Percentiles rank a stretch among this genome's conserved stretches.
These are phyloP conservation scores for Gasterosteus aculeatus DNA, from an alignment of 2,113 vertebrate species.

Conservation along the genomic window DNA sequence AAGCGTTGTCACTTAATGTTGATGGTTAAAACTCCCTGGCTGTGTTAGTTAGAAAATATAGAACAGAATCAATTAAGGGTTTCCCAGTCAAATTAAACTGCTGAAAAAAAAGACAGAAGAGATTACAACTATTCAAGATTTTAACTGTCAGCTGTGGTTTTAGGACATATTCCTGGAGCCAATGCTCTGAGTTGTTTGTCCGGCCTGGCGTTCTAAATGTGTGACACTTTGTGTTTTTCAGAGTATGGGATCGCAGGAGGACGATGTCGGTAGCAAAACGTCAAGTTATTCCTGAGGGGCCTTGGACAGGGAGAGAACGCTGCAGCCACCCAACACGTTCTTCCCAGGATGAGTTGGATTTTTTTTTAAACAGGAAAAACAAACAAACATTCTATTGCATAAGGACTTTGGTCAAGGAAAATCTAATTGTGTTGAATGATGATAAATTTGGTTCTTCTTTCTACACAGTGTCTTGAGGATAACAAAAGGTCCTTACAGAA, in stretches of 20 bases:
- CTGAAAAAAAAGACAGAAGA: neutral
- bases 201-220: neutral
- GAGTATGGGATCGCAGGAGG: conserved; percentile 99
- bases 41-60: too few species aligned
- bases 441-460: conserved; percentile 78
- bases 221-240: conserved; percentile 59
- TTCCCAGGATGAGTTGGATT: conserved; percentile 74
- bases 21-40: too few species aligned
- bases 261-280: conserved; percentile 99
- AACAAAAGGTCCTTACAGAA: conserved; percentile 69
- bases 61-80: too few species aligned
- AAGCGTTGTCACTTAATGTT: too few species aligned
- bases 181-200: neutral
- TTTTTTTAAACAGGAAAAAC: conserved; percentile 75
- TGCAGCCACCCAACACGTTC: conserved; percentile 66
- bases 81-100: too few species aligned
- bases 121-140: neutral
- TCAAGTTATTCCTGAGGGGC: conserved; percentile 96
- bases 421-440: conserved; percentile 78
- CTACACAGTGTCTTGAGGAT: conserved; percentile 77
- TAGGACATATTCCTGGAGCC: neutral
- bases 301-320: conserved; percentile 60
- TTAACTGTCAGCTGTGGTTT: neutral
- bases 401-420: conserved; percentile 83
- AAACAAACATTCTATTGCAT: conserved; percentile 77